Evolutionary conservation across 2,113 vertebrate genomes (phyloP).

Genomic region (Saguinus imperator): DNA sequence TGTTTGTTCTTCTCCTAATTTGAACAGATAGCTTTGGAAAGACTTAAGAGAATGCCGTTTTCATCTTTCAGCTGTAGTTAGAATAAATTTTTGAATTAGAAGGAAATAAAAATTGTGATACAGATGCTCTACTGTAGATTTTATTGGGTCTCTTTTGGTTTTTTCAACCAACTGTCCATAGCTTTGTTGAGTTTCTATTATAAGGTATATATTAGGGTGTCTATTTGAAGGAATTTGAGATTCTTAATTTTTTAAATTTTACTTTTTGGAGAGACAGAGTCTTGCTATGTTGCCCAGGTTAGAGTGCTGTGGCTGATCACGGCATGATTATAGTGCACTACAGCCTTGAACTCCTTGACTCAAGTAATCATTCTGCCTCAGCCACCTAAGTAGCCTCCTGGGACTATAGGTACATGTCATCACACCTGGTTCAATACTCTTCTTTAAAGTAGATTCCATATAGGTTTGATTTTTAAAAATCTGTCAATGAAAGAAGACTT

Average conservation of each 20-base stretch:
- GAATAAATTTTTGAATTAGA: slow-evolving; percentile 4
- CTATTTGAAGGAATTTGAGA: slow-evolving; percentile 20
- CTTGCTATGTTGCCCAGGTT: no score
- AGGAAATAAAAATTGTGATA: background rate
- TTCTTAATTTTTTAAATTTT: background rate
- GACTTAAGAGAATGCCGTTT: background rate
- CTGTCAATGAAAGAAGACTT: background rate
- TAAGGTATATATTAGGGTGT: background rate
- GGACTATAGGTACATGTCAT: no score
- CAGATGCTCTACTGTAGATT: background rate
- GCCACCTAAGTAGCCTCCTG: no score
- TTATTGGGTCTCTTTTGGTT: background rate
- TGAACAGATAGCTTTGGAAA: background rate
- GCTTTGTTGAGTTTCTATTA: background rate
- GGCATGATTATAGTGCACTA: no score
- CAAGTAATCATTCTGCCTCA: no score
- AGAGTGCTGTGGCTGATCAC: no score
- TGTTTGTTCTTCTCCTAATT: background rate
- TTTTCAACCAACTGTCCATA: no score
- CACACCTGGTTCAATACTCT: no score
- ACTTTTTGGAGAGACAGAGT: no score
- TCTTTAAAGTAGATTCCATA: background rate
- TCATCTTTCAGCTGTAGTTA: background rate
- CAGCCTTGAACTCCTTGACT: no score
- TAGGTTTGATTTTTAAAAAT: slow-evolving; percentile 11